These are phyloP conservation scores for Acridotheres tristis DNA, from an alignment of 2,797 vertebrate genomes.

Conservation along the genomic window DNA sequence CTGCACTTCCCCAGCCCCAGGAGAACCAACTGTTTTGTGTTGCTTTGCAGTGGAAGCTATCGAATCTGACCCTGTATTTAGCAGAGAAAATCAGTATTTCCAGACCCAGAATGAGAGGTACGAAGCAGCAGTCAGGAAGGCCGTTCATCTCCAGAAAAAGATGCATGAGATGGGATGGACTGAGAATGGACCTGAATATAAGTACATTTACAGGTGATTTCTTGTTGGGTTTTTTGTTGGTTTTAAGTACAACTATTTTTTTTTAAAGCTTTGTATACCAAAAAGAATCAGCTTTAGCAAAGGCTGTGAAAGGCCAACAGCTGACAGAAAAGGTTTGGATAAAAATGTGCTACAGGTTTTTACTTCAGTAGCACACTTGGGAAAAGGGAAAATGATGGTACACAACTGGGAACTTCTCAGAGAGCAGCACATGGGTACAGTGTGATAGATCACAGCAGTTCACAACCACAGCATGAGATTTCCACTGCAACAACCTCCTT, in stretches of 20 bases:
- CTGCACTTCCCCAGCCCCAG: neutral
- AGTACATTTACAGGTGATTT: slow-evolving; percentile 67
- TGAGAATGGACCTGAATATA: slow-evolving; percentile 39
- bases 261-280: neutral
- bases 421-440: neutral
- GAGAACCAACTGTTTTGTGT: neutral
- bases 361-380: neutral
- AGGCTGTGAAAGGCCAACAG: neutral
- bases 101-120: slow-evolving; percentile 73
- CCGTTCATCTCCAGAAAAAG: slow-evolving; percentile 53
- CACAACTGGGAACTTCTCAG: neutral
- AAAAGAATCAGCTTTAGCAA: neutral
- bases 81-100: slow-evolving; percentile 72
- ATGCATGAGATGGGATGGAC: slow-evolving; percentile 71
- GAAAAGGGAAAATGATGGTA: neutral
- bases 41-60: slow-evolving; percentile 68
- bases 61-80: slow-evolving; percentile 61
- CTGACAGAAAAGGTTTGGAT: neutral
- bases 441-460: neutral
- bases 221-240: neutral
- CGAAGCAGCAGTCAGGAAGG: slow-evolving; percentile 60
- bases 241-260: neutral
- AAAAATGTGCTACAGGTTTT: neutral
- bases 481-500: neutral
- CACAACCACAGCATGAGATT: neutral